Base-by-base conservation (phyloP, 2,888 invertebrate genomes). In the Mythimna ferrago region DNA sequence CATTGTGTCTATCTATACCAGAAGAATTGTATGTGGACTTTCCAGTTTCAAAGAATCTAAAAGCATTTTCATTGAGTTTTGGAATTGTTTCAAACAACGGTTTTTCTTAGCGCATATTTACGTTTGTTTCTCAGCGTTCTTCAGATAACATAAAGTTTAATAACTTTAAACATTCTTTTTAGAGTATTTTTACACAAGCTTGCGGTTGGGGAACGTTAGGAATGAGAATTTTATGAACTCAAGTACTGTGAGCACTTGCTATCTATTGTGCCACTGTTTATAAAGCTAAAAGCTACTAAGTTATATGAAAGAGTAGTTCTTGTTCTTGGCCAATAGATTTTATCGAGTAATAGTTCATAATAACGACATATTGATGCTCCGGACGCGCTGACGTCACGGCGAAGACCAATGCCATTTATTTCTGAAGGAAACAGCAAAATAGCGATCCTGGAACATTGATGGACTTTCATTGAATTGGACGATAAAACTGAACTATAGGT, bases 21-120 rank as follows among this genome's bases (percentile, higher is more conserved):
- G 16, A n/a, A 58, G 54, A 61, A 66, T 54, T 71, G 44, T 57
- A 21, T 35, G 16, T 44, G 26, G 71, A 58, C 38, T 51, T 70
- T 56, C 35, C 35, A 57, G 41, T 75, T 84, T 68, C 71, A 62
- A 64, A 76, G 71, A 66, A 62, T 77, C 53, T 81, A 60, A 72
- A 84, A 84, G 70, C 73, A 71, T 76, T 73, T 74, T 71, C 41
- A 53, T 64, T 67, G 56, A 74, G 69, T 78, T 76, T 74, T 21
- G 62, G n/a, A 81, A 68, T 78, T 75, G 73, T 81, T 83, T 66
- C 32, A 44, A 61, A 73, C 51, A 44, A 70, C 6, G 66, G 48
- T 77, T 76, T 82, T 44, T 48, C n/a, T 66, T 60, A 32, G 10
- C 19, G 35, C 14, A 41, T 66, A 73, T 74, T 80, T 82, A 62